Evolutionary conservation across 2,797 vertebrate species (phyloP), one percentile per base, ranked within the genome.

Genomic region (Carcharodon carcharias): DNA sequence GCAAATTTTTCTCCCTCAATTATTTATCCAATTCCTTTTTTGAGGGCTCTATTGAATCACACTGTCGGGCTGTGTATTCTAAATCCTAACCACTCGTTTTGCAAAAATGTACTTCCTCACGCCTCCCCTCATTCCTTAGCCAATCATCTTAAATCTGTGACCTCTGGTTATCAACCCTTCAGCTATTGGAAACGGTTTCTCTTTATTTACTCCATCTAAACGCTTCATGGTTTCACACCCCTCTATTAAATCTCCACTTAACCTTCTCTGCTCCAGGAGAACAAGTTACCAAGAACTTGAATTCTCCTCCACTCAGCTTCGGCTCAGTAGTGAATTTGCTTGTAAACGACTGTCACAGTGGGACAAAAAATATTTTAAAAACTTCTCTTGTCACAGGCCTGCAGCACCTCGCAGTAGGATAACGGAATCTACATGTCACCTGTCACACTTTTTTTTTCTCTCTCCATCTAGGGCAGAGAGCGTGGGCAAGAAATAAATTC

Each of bases 391-490:
- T 45, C 63, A 67, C 23, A 45, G 21, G 91, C 45, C 26, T 26
- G 26, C 21, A 93, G 40, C 65, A 65, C 61, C 40, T 11, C 0
- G 69, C 67, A 73, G 94, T 26, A 18, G 54, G 50, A 58, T 45
- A 7, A 11, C 4, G 11, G n/a, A 95, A 95, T 73, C 56, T 77
- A 77, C 67, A 71, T 77, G 35, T 58, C 71, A n/a, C 31, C 50
- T 95, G 94, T 95, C 94, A 77, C 45, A 93, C 50, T 73, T 95
- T 95, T 94, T 95, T 58, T 95, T 65, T 67, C 28, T 93, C 63
- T 95, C 23, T 69, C 45, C 21, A 95, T 26, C 0, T 45, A 95
- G 40, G 65, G 40, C 40, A 45, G 21, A 54, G 26, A 31, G 67
- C 54, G 11, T 5, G 6, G 26, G 26, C 26, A 31, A 95, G 65